Percentiles rank a stretch among this genome's conserved stretches.
Evolutionary conservation across 2,113 vertebrate genomes (phyloP).

Genomic region (Phylloscopus trochilus): DNA sequence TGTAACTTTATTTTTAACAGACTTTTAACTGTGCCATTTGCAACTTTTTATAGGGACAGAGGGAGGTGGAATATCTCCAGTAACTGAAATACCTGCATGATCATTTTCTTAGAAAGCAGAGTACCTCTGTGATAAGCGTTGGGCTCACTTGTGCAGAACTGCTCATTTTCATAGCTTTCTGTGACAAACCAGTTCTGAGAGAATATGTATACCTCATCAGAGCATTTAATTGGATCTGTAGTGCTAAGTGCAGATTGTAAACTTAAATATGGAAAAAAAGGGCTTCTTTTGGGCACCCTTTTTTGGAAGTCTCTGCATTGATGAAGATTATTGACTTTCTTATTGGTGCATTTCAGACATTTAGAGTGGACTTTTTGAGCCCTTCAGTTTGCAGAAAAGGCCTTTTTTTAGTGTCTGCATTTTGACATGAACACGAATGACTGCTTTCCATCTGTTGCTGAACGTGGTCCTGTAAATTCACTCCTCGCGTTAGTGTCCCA

Average conservation of each 20-base stretch:
- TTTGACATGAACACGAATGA: background rate
- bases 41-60: rapidly evolving
- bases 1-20: background rate
- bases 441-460: background rate
- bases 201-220: background rate
- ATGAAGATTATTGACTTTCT: background rate
- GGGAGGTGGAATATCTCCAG: background rate
- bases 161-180: background rate
- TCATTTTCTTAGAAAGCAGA: background rate
- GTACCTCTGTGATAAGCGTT: background rate
- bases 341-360: background rate
- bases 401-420: background rate
- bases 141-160: background rate
- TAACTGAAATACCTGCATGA: background rate
- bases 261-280: background rate
- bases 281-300: background rate
- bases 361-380: background rate
- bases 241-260: background rate
- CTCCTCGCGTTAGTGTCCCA: background rate
- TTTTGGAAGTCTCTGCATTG: background rate
- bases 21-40: background rate
- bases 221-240: background rate
- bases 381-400: background rate
- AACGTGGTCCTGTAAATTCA: background rate
- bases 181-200: background rate